Evolutionary conservation across 1,140 invertebrate genomes (phyloP).

Genomic region (Orius laevigatus): DNA sequence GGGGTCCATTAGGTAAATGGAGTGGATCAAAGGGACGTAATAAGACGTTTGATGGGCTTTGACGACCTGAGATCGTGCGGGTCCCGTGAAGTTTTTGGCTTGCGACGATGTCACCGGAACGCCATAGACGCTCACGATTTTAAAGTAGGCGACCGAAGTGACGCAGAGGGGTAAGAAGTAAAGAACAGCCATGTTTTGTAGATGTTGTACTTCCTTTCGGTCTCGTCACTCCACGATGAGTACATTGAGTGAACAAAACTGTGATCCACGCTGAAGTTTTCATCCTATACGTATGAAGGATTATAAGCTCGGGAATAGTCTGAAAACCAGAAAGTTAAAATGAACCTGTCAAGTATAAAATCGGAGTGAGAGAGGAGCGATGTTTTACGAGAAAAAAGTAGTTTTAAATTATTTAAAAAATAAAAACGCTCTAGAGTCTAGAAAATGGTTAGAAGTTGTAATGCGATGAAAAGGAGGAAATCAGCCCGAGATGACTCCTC

Average conservation of each 20-base stretch:
- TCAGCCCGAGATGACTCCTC: too few relatives aligned
- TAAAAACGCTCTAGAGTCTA: too few relatives aligned
- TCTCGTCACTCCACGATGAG: slow-evolving; percentile 44
- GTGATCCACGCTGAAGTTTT: slow-evolving; percentile 35
- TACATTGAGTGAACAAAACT: slow-evolving; percentile 56
- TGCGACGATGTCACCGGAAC: slow-evolving; percentile 53
- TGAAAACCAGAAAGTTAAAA: slow-evolving; percentile 29
- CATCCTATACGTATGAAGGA: slow-evolving; percentile 37
- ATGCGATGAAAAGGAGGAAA: too few relatives aligned
- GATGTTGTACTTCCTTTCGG: slow-evolving; percentile 49
- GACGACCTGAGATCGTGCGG: slow-evolving; percentile 17
- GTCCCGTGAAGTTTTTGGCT: slow-evolving; percentile 28
- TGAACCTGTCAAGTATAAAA: background rate
- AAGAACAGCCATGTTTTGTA: slow-evolving; percentile 49
- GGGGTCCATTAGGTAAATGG: too few relatives aligned
- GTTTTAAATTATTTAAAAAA: too few relatives aligned
- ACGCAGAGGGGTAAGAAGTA: slow-evolving; percentile 60
- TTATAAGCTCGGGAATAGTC: slow-evolving; percentile 61
- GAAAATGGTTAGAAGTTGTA: too few relatives aligned
- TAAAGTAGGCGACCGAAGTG: slow-evolving; percentile 69
- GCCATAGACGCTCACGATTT: slow-evolving; percentile 73
- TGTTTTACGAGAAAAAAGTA: too few relatives aligned
- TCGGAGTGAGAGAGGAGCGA: too few relatives aligned
- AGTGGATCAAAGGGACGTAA: too few relatives aligned
- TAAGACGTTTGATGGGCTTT: slow-evolving; percentile 14